Conservation (phyloP, 2,113 vertebrate genomes). For the Etheostoma spectabile region DNA sequence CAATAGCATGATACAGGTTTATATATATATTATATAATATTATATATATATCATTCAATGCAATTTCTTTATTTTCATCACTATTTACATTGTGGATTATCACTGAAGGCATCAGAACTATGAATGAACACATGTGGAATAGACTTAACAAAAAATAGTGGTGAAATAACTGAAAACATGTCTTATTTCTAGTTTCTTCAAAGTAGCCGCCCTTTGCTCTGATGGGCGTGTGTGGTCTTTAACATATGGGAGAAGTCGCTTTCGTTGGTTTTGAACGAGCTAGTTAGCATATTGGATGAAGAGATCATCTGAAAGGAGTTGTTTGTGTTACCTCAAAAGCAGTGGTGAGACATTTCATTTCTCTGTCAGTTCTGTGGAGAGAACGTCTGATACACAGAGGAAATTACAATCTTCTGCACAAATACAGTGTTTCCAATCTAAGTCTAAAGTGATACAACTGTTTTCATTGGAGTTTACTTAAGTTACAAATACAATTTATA, state of each 20-base stretch:
- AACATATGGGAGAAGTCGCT: not conserved
- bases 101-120: no score
- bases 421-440: not conserved
- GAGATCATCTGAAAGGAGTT: not conserved
- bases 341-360: not conserved
- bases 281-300: not conserved
- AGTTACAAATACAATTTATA: not conserved
- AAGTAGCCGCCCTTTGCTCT: no score
- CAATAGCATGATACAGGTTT: no score
- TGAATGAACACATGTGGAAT: no score
- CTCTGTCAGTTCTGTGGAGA: not conserved
- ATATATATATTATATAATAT: no score
- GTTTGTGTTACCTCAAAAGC: not conserved
- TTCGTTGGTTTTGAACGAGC: not conserved
- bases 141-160: no score
- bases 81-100: no score
- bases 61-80: no score
- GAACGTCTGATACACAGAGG: not conserved
- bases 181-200: no score
- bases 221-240: no score
- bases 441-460: not conserved
- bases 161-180: no score
- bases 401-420: not conserved
- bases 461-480: not conserved
- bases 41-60: no score